These are phyloP conservation scores for Periophthalmus modestus DNA, from an alignment of 2,113 vertebrate genomes.

Conservation along the genomic window DNA sequence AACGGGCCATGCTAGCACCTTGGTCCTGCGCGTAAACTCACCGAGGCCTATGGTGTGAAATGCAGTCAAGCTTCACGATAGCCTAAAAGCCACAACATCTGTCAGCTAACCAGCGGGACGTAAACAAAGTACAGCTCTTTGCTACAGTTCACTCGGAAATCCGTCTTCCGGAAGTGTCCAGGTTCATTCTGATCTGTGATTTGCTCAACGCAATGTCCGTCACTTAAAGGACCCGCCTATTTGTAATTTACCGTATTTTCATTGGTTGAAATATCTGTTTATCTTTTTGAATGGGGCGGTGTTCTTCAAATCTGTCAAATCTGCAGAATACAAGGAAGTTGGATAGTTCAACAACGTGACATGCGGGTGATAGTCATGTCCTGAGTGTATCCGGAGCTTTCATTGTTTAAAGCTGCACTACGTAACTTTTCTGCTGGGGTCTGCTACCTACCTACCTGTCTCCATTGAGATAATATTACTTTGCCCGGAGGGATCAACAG, in stretches of 20 bases:
- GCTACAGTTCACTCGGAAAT: constrained; percentile 67
- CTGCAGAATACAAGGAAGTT: constrained; percentile 74
- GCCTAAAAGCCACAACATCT: constrained; percentile 34
- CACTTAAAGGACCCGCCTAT: background rate
- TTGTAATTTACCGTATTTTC: fast-evolving
- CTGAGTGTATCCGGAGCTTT: background rate
- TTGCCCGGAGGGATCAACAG: too few species aligned
- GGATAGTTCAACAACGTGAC: constrained; percentile 64
- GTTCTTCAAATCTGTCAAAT: constrained; percentile 55
- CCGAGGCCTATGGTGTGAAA: background rate
- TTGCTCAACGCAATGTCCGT: constrained; percentile 42
- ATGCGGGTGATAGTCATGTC: constrained; percentile 31
- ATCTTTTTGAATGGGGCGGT: constrained; percentile 33
- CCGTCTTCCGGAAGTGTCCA: constrained; percentile 51
- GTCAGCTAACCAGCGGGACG: constrained; percentile 63
- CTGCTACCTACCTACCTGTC: too few species aligned
- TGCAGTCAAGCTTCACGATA: background rate
- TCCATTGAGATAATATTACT: too few species aligned
- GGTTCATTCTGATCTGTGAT: constrained; percentile 36
- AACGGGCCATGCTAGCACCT: constrained; percentile 50
- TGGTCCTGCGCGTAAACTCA: constrained; percentile 6
- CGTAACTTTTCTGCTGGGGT: too few species aligned
- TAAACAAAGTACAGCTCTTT: constrained; percentile 78
- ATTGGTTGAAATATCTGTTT: constrained; percentile 42
- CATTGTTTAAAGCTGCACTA: background rate